Conservation (phyloP, 2,888 invertebrate species). For the Brachyptera risi region DNA sequence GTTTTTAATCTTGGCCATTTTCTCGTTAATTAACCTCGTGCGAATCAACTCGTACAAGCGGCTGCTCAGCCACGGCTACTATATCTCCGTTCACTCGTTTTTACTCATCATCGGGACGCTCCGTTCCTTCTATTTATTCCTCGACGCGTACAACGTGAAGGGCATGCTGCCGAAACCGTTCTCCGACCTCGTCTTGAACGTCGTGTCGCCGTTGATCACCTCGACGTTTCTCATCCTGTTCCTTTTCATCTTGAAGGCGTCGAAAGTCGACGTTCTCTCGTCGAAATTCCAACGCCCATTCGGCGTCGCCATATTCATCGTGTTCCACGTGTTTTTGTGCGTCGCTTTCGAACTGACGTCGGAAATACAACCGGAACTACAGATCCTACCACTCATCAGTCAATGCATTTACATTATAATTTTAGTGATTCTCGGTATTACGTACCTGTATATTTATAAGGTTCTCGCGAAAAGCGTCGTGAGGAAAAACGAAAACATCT, state of each 20-base stretch:
- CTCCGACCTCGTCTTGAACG: conserved; percentile 76
- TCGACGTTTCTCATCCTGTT: conserved; percentile 87
- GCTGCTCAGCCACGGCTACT: conserved; percentile 82
- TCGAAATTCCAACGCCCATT: conserved; percentile 65
- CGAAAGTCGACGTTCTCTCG: conserved; percentile 47
- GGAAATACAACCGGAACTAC: conserved; percentile 48
- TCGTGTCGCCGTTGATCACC: conserved; percentile 81
- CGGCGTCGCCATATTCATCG: conserved; percentile 72
- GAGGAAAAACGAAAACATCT: conserved; percentile 41
- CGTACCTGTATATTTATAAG: conserved; percentile 80
- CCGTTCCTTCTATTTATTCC: conserved; percentile 81
- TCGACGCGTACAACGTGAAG: conserved; percentile 89
- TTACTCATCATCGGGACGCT: conserved; percentile 77
- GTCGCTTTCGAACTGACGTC: conserved; percentile 69
- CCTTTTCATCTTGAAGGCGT: conserved; percentile 76
- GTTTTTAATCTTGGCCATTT: conserved; percentile 78
- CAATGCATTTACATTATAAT: conserved; percentile 83
- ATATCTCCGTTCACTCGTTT: conserved; percentile 78
- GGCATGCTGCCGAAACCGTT: conserved; percentile 70
- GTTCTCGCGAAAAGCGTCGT: conserved; percentile 69
- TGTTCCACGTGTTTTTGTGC: conserved; percentile 74
- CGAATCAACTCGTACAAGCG: conserved; percentile 83
- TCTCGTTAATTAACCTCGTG: conserved; percentile 80
- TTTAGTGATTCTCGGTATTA: conserved; percentile 75
- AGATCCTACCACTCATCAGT: conserved; percentile 69